These are phyloP conservation scores for Meles meles DNA, from an alignment of 2,113 vertebrate species.

Conservation along the genomic window DNA sequence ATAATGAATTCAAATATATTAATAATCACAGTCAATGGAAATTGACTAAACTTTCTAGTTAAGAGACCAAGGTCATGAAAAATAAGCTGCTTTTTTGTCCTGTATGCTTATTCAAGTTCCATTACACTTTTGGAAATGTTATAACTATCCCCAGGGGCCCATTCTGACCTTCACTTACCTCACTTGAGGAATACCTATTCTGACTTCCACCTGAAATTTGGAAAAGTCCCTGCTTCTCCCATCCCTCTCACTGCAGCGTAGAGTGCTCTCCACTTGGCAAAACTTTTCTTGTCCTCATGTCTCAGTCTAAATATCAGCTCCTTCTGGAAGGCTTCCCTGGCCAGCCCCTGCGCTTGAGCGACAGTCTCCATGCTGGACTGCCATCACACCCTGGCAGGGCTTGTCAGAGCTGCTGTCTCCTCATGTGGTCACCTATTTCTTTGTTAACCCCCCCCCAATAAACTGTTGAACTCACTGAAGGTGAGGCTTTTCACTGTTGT, in stretches of 20 bases:
- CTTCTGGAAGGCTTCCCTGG: background rate
- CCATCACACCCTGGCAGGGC: background rate
- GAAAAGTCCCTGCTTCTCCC: background rate
- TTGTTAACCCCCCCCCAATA: background rate
- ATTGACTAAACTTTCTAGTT: background rate
- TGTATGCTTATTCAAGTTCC: background rate
- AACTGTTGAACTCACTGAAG: background rate
- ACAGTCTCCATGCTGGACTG: background rate
- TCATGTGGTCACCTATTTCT: background rate
- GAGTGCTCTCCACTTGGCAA: background rate
- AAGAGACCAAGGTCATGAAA: background rate
- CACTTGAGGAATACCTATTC: background rate
- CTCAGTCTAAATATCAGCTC: background rate
- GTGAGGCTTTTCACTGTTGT: background rate
- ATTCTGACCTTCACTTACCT: background rate
- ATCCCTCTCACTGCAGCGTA: background rate
- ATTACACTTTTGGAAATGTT: background rate
- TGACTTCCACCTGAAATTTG: background rate
- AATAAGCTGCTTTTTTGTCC: background rate
- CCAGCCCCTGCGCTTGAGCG: background rate
- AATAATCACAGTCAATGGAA: background rate
- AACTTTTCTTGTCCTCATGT: background rate
- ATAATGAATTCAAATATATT: background rate
- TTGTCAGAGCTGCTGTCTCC: background rate
- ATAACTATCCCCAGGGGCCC: background rate